phyloP scores from a whole-genome alignment of 2,113 vertebrate species.

The Colius striatus region DNA sequence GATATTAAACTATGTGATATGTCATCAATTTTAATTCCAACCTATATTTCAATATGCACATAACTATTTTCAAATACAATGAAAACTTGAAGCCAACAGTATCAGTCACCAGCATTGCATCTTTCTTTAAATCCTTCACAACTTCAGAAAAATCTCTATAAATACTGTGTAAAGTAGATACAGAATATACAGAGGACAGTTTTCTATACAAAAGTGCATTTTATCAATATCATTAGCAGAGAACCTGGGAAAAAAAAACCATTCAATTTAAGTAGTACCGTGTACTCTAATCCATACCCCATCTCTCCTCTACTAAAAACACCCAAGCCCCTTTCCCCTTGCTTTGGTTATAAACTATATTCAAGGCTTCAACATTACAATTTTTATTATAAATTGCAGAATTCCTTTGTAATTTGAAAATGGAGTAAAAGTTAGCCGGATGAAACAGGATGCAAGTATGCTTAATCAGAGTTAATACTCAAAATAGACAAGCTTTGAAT shows the following conservation, averaged over 20 bases:
- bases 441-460: neutral
- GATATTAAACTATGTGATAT: neutral
- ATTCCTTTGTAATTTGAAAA: constrained; percentile 51
- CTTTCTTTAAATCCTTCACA: constrained; percentile 64
- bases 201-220: constrained; percentile 79
- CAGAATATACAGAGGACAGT: constrained; percentile 76
- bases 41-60: constrained; percentile 53
- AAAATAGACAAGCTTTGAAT: constrained; percentile 30
- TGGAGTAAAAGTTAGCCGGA: constrained; percentile 3
- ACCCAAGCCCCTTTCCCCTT: constrained; percentile 35
- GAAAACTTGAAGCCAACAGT: constrained; percentile 61
- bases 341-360: constrained; percentile 76
- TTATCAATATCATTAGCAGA: constrained; percentile 72
- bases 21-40: constrained; percentile 72
- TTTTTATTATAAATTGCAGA: neutral
- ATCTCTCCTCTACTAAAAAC: neutral
- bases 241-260: neutral
- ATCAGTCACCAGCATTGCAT: constrained; percentile 44
- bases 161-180: constrained; percentile 72
- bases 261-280: constrained; percentile 56
- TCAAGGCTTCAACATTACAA: constrained; percentile 52
- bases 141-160: constrained; percentile 73
- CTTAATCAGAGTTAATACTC: constrained; percentile 1
- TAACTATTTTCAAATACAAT: constrained; percentile 74
- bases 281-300: constrained; percentile 43